Conservation (phyloP, 1,140 invertebrate species). For the Notospermus geniculatus region DNA sequence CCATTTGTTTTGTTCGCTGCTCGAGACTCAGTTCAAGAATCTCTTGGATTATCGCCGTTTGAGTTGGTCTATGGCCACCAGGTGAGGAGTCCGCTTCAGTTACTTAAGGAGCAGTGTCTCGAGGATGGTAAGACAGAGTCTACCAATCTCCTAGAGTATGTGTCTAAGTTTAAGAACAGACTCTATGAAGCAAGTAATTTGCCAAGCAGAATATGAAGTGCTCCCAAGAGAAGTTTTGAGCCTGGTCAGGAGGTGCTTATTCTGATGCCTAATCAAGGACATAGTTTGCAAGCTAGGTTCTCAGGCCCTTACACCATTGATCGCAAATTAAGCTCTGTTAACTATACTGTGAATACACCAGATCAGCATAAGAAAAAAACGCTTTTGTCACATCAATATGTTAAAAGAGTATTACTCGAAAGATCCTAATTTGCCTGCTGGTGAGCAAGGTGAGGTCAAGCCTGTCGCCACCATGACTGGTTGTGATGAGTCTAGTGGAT, state of each 20-base stretch:
- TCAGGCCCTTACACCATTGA: slow-evolving; percentile 23
- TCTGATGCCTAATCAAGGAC: slow-evolving; percentile 17
- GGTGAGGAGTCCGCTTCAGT: slow-evolving; percentile 21
- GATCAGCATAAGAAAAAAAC: slow-evolving; percentile 9
- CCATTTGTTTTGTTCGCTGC: slow-evolving; percentile 10
- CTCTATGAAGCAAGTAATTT: slow-evolving; percentile 17
- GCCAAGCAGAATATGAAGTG: slow-evolving; percentile 19
- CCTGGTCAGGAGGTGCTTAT: slow-evolving; percentile 21
- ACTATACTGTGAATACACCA: slow-evolving; percentile 21
- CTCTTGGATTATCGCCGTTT: slow-evolving; percentile 26
- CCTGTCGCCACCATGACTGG: too few species aligned
- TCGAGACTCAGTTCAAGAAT: slow-evolving; percentile 23
- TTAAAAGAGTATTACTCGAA: slow-evolving; percentile 11
- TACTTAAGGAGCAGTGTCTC: slow-evolving; percentile 21
- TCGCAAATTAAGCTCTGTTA: slow-evolving; percentile 8
- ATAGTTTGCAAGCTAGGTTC: slow-evolving; percentile 19
- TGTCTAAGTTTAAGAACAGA: slow-evolving; percentile 20
- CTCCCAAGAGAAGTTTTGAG: slow-evolving; percentile 20
- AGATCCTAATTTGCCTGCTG: too few species aligned
- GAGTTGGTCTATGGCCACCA: slow-evolving; percentile 25
- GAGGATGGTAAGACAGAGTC: background rate
- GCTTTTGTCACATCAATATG: slow-evolving; percentile 20
- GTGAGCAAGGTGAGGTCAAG: too few species aligned
- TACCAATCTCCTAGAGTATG: slow-evolving; percentile 18
- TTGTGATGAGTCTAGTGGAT: too few species aligned